Evolutionary conservation across 2,113 vertebrate species (phyloP).

Genomic region (Eurystomus gularis): DNA sequence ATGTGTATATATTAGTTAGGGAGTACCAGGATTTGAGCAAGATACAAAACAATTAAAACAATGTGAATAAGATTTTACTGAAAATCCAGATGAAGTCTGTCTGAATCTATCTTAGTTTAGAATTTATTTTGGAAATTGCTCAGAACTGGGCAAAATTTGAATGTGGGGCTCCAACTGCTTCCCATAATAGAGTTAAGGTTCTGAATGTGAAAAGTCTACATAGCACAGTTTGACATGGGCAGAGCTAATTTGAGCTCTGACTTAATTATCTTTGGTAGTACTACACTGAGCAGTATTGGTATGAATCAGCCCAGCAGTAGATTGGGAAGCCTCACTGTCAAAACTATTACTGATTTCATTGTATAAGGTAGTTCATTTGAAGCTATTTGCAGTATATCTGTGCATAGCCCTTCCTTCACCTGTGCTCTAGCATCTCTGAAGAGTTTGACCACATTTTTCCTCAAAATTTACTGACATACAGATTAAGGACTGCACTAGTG

Average conservation of each 20-base stretch:
- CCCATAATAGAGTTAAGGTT: background rate
- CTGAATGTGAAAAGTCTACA: background rate
- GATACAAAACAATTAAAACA: background rate
- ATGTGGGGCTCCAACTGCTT: background rate
- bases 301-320: background rate
- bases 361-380: background rate
- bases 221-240: background rate
- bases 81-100: background rate
- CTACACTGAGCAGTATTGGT: background rate
- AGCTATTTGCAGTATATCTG: background rate
- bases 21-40: background rate
- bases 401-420: background rate
- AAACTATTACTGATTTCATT: background rate
- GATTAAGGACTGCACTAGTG: background rate
- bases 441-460: background rate
- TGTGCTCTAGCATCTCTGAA: background rate
- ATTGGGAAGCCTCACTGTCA: background rate
- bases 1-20: background rate
- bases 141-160: background rate
- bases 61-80: background rate
- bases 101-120: background rate
- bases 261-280: background rate
- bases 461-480: background rate
- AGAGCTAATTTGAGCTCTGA: background rate
- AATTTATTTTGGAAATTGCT: background rate